Conservation (phyloP, 2,888 invertebrate genomes). For the Agrochola macilenta region DNA sequence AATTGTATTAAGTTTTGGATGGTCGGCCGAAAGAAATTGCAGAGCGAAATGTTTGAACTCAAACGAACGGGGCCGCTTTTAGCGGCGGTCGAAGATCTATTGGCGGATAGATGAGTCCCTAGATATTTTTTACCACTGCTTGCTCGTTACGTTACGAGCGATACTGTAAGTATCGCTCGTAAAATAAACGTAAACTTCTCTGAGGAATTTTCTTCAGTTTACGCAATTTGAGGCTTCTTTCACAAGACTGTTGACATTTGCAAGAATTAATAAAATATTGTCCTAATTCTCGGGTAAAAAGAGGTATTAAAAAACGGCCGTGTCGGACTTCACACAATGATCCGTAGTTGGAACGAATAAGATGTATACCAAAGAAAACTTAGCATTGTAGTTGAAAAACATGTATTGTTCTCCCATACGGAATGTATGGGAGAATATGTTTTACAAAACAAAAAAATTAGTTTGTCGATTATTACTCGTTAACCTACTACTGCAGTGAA, state of each 20-base stretch:
- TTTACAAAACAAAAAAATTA: no score
- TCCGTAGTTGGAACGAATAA: no score
- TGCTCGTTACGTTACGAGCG: neutral
- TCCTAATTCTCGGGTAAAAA: neutral
- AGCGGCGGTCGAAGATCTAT: slow-evolving; percentile 45
- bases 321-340: no score
- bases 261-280: neutral
- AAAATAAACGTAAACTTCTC: neutral
- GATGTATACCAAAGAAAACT: no score
- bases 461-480: no score
- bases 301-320: neutral
- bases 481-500: no score
- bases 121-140: slow-evolving; percentile 13
- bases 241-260: neutral
- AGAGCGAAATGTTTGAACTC: slow-evolving; percentile 66
- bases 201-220: neutral
- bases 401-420: no score
- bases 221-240: neutral
- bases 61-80: slow-evolving; percentile 60
- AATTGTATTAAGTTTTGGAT: slow-evolving; percentile 78
- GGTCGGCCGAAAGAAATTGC: slow-evolving; percentile 67
- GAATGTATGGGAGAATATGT: no score
- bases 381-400: no score
- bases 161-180: no score
- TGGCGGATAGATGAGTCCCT: slow-evolving; percentile 32